Evolutionary conservation across 2,113 vertebrate genomes (phyloP), one percentile per base, ranked within the genome.

Genomic region (Pogona vitticeps): DNA sequence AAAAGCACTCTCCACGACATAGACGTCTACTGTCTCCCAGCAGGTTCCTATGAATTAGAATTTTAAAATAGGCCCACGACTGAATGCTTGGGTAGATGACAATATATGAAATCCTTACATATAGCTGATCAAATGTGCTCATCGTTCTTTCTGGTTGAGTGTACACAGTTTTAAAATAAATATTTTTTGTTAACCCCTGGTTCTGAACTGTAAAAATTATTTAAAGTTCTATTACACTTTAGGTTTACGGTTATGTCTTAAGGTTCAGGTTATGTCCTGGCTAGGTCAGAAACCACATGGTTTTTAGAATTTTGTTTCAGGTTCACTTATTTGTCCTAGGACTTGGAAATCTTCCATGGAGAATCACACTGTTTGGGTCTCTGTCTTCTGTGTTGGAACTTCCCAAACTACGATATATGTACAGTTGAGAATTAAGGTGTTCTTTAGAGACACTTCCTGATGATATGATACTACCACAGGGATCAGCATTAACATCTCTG

Each of bases 401-500:
- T 17, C 10, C 31, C n/a, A 26, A 46, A 33, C 58, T 42, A 1
- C 40, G 72, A 12, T 65, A n/a, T 3, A 36, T 33, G 2, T 9
- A 33, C 12, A 13, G 42, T 52, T 68, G 75, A 2, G 33, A 33
- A 3, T 23, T 33, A 3, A 68, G 31, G 14, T 31, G 20, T 28
- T 80, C 20, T 40, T 56, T 56, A 1, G 68, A 20, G 2, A 59
- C 2, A 14, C 61, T 80, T 42, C 67, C 67, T 0, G 70, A 26
- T 46, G 58, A 18, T 12, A 75, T 31, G 21, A 86, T 63, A 4
- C 78, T 73, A 0, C 18, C 58, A 3, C 59, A 56, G 0, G 96
- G 97, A 83, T 98, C 97, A 0, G 92, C 90, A 2, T 95, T 95
- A 1, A 96, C 95, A 0, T 96, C 98, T 85, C 98, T 95, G 14